Base-by-base conservation (phyloP, 2,888 invertebrate genomes). In the Pandemis heparana region DNA sequence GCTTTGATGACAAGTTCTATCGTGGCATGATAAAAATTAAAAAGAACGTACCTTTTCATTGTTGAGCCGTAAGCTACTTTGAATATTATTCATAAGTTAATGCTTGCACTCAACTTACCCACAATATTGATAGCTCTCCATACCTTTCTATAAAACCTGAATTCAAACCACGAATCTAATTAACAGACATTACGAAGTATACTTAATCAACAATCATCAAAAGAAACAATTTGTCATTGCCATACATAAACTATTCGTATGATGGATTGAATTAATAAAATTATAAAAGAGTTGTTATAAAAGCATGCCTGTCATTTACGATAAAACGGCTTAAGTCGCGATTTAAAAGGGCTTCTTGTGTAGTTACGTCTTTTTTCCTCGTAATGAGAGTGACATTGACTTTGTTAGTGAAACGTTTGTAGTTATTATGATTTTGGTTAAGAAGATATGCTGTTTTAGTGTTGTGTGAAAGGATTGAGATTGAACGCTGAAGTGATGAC, bases 201-300 rank as follows among this genome's bases (percentile, higher is more conserved):
- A 72, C 62, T 83, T 81, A 85, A 86, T 87, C 82, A 83, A 82
- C 76, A 77, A 79, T 82, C 77, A 80, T 79, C 80, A 81, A 79
- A 81, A 76, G 80, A 77, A 76, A 79, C 80, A 78, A 85, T 88
- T 83, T 86, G 85, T 88, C 87, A 86, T 82, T 82, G 75, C 75
- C 72, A 77, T 63, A 63, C 75, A 62, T 77, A 70, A 75, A 73
- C 75, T 80, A 77, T 73, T 76, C 79, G 75, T 75, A 79, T 86
- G 88, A 88, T 82, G 79, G 78, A 89, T 89, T 78, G 84, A 81
- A 89, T 89, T 88, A 89, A 89, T 88, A 83, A 84, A 85, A 84
- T 80, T 79, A 86, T 83, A 85, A 87, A 85, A 87, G 69, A 65
- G 59, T 60, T 51, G 48, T 64, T 66, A 62, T 62, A 53, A 62